Conservation (phyloP, 1,140 invertebrate species). For the Ceratosolen fusciceps region DNA sequence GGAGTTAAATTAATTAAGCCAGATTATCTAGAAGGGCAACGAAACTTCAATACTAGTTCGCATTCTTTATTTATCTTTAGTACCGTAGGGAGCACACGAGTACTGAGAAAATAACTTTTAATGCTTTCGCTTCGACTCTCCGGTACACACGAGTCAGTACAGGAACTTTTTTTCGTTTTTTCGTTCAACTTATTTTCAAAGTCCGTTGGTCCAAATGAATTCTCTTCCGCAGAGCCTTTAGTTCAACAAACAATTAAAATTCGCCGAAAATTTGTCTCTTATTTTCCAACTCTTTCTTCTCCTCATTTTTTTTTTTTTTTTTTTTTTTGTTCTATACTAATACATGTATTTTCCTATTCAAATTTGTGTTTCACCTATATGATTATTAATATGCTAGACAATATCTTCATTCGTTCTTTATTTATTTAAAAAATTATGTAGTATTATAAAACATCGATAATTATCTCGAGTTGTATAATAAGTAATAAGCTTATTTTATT, state of each 20-base stretch:
- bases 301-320: not conserved
- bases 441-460: too few relatives aligned
- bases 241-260: constrained; percentile 47
- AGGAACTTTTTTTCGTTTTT: constrained; percentile 40
- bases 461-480: too few relatives aligned
- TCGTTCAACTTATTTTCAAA: constrained; percentile 32
- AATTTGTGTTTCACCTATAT: not conserved
- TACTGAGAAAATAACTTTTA: constrained; percentile 12
- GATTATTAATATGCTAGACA: not conserved
- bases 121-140: not conserved
- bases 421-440: too few relatives aligned
- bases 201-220: constrained; percentile 40
- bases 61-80: constrained; percentile 29
- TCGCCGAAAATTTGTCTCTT: constrained; percentile 30
- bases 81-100: not conserved
- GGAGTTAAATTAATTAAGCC: constrained; percentile 60
- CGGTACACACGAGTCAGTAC: not conserved
- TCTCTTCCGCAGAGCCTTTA: constrained; percentile 39
- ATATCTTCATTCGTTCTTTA: too few relatives aligned
- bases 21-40: constrained; percentile 54
- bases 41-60: constrained; percentile 54
- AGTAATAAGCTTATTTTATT: too few relatives aligned
- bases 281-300: not conserved
- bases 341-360: too few relatives aligned
- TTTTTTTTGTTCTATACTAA: too few relatives aligned